These are phyloP conservation scores for Notospermus geniculatus DNA, from an alignment of 1,140 invertebrate species.

Conservation along the genomic window DNA sequence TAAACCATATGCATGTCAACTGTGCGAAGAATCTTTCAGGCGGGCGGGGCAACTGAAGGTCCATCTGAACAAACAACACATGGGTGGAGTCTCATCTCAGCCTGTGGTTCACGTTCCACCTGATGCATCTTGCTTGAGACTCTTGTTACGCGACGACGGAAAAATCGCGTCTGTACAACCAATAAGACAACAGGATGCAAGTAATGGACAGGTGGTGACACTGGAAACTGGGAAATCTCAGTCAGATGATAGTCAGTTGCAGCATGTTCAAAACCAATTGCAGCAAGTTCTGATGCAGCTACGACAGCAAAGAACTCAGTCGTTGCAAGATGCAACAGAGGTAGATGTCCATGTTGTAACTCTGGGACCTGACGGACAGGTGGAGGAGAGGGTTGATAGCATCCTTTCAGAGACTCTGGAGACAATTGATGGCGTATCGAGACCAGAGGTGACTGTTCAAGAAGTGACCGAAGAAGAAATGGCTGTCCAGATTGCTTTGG, in stretches of 20 bases:
- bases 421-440: too few species aligned
- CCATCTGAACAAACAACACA: constrained; percentile 34
- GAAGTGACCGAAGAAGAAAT: constrained; percentile 21
- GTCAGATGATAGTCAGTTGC: neutral
- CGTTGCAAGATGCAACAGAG: neutral
- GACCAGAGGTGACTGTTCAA: neutral
- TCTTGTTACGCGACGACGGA: neutral
- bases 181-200: too few species aligned
- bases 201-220: neutral
- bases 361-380: constrained; percentile 11
- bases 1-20: constrained; percentile 45
- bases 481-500: constrained; percentile 13
- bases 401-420: too few species aligned
- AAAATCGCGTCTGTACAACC: neutral
- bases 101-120: too few species aligned
- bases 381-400: constrained; percentile 6
- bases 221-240: neutral
- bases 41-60: constrained; percentile 34
- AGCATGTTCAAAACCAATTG: constrained; percentile 6
- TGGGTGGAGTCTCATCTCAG: neutral
- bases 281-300: constrained; percentile 4
- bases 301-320: neutral
- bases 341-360: neutral
- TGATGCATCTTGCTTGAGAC: neutral
- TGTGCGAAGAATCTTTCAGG: constrained; percentile 44